Percentiles rank a stretch among this genome's conserved stretches.
phyloP scores from a whole-genome alignment of 2,113 vertebrate genomes.

The Periophthalmodon schlosseri region DNA sequence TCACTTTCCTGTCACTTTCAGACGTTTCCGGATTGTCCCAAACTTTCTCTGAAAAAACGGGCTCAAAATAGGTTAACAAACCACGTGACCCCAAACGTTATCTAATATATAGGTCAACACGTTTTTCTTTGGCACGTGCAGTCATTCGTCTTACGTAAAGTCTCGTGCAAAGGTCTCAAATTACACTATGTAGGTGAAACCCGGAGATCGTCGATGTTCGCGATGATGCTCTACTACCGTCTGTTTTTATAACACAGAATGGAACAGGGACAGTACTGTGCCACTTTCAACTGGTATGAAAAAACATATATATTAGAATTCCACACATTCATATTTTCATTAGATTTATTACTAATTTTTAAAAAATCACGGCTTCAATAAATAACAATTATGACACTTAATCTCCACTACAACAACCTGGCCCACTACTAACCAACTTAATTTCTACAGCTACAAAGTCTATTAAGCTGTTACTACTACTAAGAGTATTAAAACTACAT shows the following conservation, averaged over 20 bases:
- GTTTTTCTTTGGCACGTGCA: conserved; percentile 71
- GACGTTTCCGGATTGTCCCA: conserved; percentile 22
- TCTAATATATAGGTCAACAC: conserved; percentile 78
- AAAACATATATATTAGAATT: not conserved
- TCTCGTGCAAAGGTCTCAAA: conserved; percentile 68
- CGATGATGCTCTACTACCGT: not conserved
- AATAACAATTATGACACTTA: no score
- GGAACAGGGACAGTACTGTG: not conserved
- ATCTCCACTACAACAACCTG: no score
- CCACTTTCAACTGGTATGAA: not conserved
- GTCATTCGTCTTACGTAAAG: conserved; percentile 66
- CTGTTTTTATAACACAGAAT: not conserved
- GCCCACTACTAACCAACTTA: no score
- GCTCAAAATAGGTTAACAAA: conserved; percentile 57
- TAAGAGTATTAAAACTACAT: not conserved
- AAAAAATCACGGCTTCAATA: no score
- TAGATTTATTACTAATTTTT: no score
- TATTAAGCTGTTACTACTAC: no score
- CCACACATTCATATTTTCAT: no score
- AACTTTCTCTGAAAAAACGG: conserved; percentile 42
- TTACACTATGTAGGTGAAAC: conserved; percentile 68
- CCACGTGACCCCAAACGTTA: conserved; percentile 65
- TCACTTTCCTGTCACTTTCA: conserved; percentile 6
- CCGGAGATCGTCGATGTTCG: conserved; percentile 22
- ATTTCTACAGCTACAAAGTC: no score